Conservation (phyloP, 2,888 invertebrate genomes). For the Nebria brevicollis region DNA sequence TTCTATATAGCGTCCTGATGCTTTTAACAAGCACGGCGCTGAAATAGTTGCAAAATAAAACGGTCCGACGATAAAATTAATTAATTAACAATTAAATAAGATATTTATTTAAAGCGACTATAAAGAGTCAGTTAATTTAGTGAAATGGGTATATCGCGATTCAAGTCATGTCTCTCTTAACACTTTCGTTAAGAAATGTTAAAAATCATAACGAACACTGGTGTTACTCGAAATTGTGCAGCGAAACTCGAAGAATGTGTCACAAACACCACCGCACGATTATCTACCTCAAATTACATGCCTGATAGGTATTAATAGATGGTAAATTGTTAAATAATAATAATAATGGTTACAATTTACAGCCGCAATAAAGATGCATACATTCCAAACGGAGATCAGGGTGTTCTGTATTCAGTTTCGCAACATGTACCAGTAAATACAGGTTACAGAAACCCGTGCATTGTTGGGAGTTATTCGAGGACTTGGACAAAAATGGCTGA, state of each 20-base stretch:
- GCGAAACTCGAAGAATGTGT: neutral
- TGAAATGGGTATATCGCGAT: conserved; percentile 34
- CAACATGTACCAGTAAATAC: conserved; percentile 66
- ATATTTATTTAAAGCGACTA: neutral
- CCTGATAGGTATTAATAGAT: neutral
- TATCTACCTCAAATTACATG: neutral
- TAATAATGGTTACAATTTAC: neutral
- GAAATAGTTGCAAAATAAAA: neutral
- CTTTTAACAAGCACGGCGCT: neutral
- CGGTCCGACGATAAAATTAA: no score
- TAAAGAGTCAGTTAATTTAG: neutral
- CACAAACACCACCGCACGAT: neutral
- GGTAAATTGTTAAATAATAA: neutral
- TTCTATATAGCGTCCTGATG: neutral
- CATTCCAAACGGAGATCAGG: conserved; percentile 57
- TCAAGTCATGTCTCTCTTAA: conserved; percentile 24
- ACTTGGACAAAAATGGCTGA: neutral
- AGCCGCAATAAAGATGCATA: conserved; percentile 55
- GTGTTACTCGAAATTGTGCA: conserved; percentile 34
- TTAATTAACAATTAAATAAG: neutral
- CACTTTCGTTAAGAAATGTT: conserved; percentile 34
- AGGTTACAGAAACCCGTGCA: conserved; percentile 56
- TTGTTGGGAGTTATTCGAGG: conserved; percentile 51
- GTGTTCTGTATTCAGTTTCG: conserved; percentile 68
- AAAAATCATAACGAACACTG: conserved; percentile 34